Evolutionary conservation across 2,797 vertebrate genomes (phyloP).

Genomic region (Ctenochaetus hawaiiensis): DNA sequence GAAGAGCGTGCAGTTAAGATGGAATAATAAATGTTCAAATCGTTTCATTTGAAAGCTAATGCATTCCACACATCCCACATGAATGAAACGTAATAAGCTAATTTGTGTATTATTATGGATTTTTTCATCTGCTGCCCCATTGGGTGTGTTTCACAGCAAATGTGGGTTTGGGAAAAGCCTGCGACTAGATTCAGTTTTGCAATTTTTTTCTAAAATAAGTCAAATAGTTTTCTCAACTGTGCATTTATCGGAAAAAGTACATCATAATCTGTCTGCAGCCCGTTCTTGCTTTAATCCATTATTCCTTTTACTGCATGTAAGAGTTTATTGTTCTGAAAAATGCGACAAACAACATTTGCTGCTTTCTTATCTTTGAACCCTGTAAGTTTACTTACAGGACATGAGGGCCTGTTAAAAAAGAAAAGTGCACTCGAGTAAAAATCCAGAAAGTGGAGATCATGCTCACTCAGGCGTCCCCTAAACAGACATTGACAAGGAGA

Average conservation of each 20-base stretch:
- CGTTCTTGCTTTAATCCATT: slow-evolving; percentile 7
- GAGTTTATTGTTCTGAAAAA: slow-evolving; percentile 27
- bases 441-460: slow-evolving; percentile 24
- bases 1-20: slow-evolving; percentile 20
- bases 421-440: neutral
- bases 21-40: slow-evolving; percentile 57
- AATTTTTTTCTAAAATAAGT: slow-evolving; percentile 34
- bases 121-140: slow-evolving; percentile 21
- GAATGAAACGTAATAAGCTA: slow-evolving; percentile 57
- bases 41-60: slow-evolving; percentile 50
- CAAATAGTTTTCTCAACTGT: slow-evolving; percentile 5
- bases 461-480: slow-evolving; percentile 37
- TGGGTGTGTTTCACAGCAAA: slow-evolving; percentile 25
- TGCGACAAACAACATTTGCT: slow-evolving; percentile 24
- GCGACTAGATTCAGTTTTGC: slow-evolving; percentile 21
- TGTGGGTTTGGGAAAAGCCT: slow-evolving; percentile 35
- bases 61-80: slow-evolving; percentile 53
- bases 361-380: slow-evolving; percentile 31
- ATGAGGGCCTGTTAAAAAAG: slow-evolving; percentile 12
- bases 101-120: slow-evolving; percentile 59
- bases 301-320: neutral
- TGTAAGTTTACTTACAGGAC: slow-evolving; percentile 10
- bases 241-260: slow-evolving; percentile 27
- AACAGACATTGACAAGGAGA: slow-evolving; percentile 53
- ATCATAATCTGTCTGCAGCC: slow-evolving; percentile 21